phyloP scores from a whole-genome alignment of 2,888 invertebrate genomes.

The Drosophila nigritarsus region DNA sequence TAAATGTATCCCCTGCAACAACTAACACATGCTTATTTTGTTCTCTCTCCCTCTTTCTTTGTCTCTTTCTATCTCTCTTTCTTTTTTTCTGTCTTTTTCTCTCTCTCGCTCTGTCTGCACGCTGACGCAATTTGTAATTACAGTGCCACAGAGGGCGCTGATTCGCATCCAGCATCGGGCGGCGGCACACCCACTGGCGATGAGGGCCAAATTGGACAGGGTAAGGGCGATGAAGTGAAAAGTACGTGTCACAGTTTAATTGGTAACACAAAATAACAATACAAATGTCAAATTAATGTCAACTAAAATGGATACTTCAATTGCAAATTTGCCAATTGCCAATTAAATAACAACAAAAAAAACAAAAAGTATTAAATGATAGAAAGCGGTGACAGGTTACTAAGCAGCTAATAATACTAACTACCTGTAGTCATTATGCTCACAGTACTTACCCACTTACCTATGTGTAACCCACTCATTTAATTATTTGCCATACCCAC shows the following conservation, averaged over 20 bases:
- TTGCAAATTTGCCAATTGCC: slow-evolving; percentile 48
- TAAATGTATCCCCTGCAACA: slow-evolving; percentile 25
- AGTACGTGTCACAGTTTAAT: slow-evolving; percentile 81
- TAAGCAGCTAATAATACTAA: slow-evolving; percentile 42
- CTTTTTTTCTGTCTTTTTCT: slow-evolving; percentile 19
- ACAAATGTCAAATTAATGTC: slow-evolving; percentile 40
- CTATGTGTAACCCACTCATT: background rate
- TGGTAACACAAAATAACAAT: slow-evolving; percentile 62
- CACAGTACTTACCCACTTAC: slow-evolving; percentile 5
- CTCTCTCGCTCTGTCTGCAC: slow-evolving; percentile 33
- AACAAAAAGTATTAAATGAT: slow-evolving; percentile 15
- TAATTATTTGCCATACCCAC: slow-evolving; percentile 16
- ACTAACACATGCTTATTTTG: slow-evolving; percentile 47
- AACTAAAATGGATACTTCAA: slow-evolving; percentile 27
- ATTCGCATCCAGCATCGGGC: slow-evolving; percentile 92
- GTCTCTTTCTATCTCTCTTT: slow-evolving; percentile 14
- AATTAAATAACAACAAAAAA: slow-evolving; percentile 35
- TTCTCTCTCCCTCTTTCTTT: slow-evolving; percentile 36
- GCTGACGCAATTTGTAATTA: slow-evolving; percentile 63
- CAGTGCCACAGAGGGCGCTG: slow-evolving; percentile 96
- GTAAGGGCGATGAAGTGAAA: slow-evolving; percentile 86
- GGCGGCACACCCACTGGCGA: slow-evolving; percentile 91
- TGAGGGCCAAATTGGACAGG: slow-evolving; percentile 91
- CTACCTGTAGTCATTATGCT: slow-evolving; percentile 37
- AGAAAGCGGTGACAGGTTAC: slow-evolving; percentile 82